Base-by-base conservation (phyloP, 2,888 invertebrate species). In the Oxytorus armatus region DNA sequence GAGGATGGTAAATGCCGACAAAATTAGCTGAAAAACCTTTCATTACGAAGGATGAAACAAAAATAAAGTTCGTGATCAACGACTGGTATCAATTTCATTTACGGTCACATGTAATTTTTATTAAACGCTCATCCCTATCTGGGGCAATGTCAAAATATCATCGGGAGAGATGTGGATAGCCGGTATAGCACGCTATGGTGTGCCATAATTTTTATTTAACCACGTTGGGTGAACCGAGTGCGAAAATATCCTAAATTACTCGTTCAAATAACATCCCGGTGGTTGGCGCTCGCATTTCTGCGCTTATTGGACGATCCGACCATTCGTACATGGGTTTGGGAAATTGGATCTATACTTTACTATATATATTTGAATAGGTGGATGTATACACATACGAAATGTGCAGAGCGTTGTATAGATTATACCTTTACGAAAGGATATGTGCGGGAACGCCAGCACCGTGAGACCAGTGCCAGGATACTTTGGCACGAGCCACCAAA, bases 401-500 rank as follows among this genome's bases (percentile, higher is more conserved):
- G 8, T 49, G 49, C 18, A 33, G 16, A 21, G 29, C 25, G n/a
- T 42, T n/a, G 63, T 23, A 72, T 51, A n/a, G 16, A 51, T 51
- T 61, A 39, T 25, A 61, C 51, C 14, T 42, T 3, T 51, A 51
- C 51, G 36, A 29, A 39, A 72, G n/a, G 55, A 57, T 44, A 55
- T 55, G 23, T 25, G 7, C 18, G 14, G 49, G 21, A 36, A 66
- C 57, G 36, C 36, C 36, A 36, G 36, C 8, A 42, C 65, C 23
- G 61, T 39, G 53, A 53, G 61, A n/a, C n/a, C 47, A 29, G 74
- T 61, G 72, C 49, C 55, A 49, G 75, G 75, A 61, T 70, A 79
- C 65, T 75, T 70, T 79, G 79, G 79, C 79, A 75, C 75, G 69
- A 70, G 51, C 36, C 51, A 75, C 57, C 51, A 59, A 72, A 61